Base-by-base conservation (phyloP, 2,113 vertebrate genomes). In the Tachysurus vachellii region DNA sequence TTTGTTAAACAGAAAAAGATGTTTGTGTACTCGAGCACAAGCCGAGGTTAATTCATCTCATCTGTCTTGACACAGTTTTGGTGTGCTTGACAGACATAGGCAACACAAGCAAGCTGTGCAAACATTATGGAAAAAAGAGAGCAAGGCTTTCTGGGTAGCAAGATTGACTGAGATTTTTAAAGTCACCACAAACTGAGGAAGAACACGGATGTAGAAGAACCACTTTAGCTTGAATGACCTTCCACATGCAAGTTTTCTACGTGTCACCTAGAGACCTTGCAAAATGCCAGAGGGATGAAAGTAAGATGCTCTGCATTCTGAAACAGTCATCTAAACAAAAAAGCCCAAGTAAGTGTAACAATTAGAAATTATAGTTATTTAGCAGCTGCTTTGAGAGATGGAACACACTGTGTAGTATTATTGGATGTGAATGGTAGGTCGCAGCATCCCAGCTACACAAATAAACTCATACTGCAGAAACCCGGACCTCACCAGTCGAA, bases 401-500 rank as follows among this genome's bases (percentile, higher is more conserved):
- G 94, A 91, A 91, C 89, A 93, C 93, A 94, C 93, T 95, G 94
- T 95, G 94, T 94, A 90, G 93, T 92, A 94, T 95, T 95, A 95
- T 95, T 93, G 93, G 92, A 95, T 94, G 94, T 94, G 95, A 95
- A 95, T 93, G 93, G 94, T 91, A 91, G 91, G 88, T 92, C 86
- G 86, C 91, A 92, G 94, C 92, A 93, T 94, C 93, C 92, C 94
- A 93, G 94, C 95, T 95, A 95, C 93, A 94, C 94, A 96, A 96
- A 96, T 95, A 96, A 96, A 95, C 95, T 94, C 92, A 88, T 91
- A 92, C 92, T 90, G 94, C 94, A 91, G 92, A 94, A 94, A 92
- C 92, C 93, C 90, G 54, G 95, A 95, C 95, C 95, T 95, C 95
- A 95, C 95, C 93, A 93, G 95, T 94, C 92, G 95, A 95, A 93